Percentiles rank a stretch among this genome's conserved stretches.
phyloP scores from a whole-genome alignment of 2,797 vertebrate species.

The Alca torda region DNA sequence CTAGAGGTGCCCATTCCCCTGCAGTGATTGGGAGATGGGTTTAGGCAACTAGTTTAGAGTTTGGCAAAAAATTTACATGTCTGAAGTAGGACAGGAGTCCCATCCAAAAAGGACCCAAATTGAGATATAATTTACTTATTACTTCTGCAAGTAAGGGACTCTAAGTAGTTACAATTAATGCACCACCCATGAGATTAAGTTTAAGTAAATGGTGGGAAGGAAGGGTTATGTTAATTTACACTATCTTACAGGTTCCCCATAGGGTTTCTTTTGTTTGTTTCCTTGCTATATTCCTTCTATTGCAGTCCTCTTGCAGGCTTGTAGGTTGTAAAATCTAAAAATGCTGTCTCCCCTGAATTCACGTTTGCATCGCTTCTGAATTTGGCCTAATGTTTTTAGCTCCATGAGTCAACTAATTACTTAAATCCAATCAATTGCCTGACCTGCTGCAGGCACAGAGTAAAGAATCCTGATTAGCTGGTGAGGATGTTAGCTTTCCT shows the following conservation, averaged over 20 bases:
- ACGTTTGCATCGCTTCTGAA: not conserved
- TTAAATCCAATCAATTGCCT: not conserved
- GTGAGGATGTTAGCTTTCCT: not conserved
- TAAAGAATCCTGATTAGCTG: not conserved
- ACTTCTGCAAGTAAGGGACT: not conserved
- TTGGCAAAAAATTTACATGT: not conserved
- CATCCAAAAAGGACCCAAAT: not conserved
- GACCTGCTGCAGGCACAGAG: not conserved
- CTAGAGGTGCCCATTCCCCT: not conserved
- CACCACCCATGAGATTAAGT: not conserved
- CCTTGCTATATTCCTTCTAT: not conserved
- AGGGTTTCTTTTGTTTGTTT: not conserved
- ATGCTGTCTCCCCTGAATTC: not conserved
- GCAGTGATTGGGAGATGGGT: not conserved
- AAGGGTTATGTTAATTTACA: not conserved
- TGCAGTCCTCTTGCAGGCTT: not conserved
- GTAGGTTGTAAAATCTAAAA: not conserved
- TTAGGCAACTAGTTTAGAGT: not conserved
- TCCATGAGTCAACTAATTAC: not conserved
- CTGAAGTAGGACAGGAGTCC: not conserved
- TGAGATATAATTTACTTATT: not conserved
- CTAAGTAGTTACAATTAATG: not conserved
- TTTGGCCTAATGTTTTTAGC: not conserved
- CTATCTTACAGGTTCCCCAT: not conserved
- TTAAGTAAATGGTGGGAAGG: not conserved